Evolutionary conservation across 2,888 invertebrate genomes (phyloP), one percentile per base, ranked within the genome.

Genomic region (Agrenia bidenticulata): DNA sequence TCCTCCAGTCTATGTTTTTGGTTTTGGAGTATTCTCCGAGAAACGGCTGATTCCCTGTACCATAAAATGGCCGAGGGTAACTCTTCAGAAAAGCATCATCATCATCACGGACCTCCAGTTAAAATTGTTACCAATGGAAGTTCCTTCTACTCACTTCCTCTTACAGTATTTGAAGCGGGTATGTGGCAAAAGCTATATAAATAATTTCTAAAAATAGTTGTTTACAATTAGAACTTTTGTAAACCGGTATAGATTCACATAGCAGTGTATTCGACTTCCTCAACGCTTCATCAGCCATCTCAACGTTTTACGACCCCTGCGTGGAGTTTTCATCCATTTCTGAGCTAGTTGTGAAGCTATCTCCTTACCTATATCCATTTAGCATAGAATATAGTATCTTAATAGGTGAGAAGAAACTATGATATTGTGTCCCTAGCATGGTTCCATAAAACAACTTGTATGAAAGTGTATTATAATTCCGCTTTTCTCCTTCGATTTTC

Each of bases 381-480:
- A 88, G 87, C 70, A 88, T 90, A 27, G 88, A 90, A 79, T 90
- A 88, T 80, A 89, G 88, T 79, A 88, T 90, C 77, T 84, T 90
- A 66, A 87, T 89, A 62, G 87, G 88, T 87, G 81, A 80, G 80
- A 23, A 15, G 74, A 39, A 39, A 11, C 15, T 39, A 15, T 39
- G 7, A 11, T 11, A 11, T 39, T 39, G 9, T 15, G 15, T 39
- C 7, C 39, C 39, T 11, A 39, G 15, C 39, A 39, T 11, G 7
- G 15, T 11, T 11, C 15, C 7, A 11, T 15, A 39, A 39, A 39
- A 15, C 39, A 39, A n/a, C n/a, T n/a, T n/a, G n/a, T n/a, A n/a
- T n/a, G n/a, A n/a, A n/a, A n/a, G n/a, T n/a, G n/a, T n/a, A n/a
- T n/a, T n/a, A n/a, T n/a, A n/a, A n/a, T n/a, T n/a, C n/a, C n/a